A percentile compares a stretch with the other conserved stretches of the same genome.
phyloP scores from a whole-genome alignment of 2,113 vertebrate genomes.

The Crotalus helleri region DNA sequence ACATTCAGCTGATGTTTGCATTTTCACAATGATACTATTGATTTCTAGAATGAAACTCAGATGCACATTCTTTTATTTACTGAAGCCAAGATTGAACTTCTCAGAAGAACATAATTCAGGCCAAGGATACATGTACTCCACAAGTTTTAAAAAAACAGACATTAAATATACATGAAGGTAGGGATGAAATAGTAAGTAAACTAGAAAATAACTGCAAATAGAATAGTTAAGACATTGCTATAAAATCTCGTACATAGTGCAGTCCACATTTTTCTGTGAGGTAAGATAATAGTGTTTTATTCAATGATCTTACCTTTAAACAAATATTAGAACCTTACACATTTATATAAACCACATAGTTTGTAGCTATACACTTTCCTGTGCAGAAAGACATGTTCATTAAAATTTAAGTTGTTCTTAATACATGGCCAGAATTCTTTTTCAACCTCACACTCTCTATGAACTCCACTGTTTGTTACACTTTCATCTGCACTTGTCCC shows the following conservation, averaged over 20 bases:
- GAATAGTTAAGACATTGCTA: neutral
- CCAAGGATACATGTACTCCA: neutral
- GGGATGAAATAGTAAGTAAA: neutral
- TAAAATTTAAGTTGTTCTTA: neutral
- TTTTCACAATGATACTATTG: neutral
- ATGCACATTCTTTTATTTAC: neutral
- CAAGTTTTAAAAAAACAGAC: neutral
- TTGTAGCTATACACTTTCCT: neutral
- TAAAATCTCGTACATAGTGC: neutral
- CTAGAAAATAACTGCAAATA: neutral
- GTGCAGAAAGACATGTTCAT: neutral
- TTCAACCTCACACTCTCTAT: neutral
- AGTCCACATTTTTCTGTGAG: neutral
- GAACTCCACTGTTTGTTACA: neutral
- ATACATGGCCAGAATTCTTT: neutral
- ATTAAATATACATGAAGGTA: neutral
- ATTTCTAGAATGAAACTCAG: neutral
- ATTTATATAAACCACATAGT: neutral
- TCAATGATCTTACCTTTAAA: neutral
- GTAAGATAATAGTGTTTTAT: neutral
- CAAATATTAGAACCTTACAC: neutral
- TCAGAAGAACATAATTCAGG: neutral
- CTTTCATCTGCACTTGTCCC: neutral
- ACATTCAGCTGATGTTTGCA: neutral
- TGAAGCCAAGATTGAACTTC: neutral